Conservation (phyloP, 2,888 invertebrate genomes). For the Athalia rosae region DNA sequence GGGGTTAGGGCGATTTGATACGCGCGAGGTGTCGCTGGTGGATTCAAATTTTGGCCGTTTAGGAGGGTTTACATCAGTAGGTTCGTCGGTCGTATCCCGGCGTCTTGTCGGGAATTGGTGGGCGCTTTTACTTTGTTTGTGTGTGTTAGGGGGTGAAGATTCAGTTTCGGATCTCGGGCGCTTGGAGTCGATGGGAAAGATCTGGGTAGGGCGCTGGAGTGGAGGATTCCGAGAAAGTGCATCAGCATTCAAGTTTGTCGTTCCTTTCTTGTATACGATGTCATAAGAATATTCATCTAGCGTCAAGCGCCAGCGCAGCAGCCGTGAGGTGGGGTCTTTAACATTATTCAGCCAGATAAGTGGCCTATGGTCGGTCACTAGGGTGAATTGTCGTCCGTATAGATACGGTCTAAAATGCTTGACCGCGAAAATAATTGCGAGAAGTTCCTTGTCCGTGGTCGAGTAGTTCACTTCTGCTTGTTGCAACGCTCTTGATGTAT, state of each 20-base stretch:
- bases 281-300: background rate
- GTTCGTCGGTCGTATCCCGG: background rate
- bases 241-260: background rate
- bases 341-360: background rate
- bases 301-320: background rate
- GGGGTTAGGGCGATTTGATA: too few relatives aligned
- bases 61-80: background rate
- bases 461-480: conserved; percentile 3
- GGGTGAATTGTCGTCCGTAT: conserved; percentile 11
- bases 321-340: conserved; percentile 8
- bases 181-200: conserved; percentile 23
- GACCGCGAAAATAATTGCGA: background rate
- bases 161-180: conserved; percentile 18
- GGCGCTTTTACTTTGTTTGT: conserved; percentile 23
- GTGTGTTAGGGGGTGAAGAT: conserved; percentile 13
- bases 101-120: conserved; percentile 8
- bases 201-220: conserved; percentile 35
- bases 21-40: too few relatives aligned
- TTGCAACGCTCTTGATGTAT: conserved; percentile 11
- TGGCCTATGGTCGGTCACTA: conserved; percentile 11
- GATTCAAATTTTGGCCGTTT: background rate
- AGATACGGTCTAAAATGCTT: conserved; percentile 17
- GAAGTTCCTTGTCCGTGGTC: conserved; percentile 9
- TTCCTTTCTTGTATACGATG: background rate
- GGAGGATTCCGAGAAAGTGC: conserved; percentile 10